These are phyloP conservation scores for Cygnus olor DNA, from an alignment of 2,797 vertebrate genomes.

Conservation along the genomic window DNA sequence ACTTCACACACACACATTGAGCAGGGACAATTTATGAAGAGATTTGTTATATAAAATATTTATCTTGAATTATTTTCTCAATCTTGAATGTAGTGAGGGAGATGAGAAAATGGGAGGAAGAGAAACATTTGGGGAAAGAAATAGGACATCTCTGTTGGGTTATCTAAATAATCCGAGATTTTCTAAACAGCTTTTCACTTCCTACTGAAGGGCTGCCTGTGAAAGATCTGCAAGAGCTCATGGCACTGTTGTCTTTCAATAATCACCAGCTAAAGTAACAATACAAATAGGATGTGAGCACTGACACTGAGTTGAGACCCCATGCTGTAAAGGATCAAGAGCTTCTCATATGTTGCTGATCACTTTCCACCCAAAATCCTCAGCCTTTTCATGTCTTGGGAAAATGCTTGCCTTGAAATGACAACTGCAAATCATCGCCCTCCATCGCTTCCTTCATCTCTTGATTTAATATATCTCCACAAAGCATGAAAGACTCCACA, in stretches of 20 bases:
- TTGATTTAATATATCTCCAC: background rate
- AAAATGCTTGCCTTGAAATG: background rate
- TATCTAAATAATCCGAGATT: background rate
- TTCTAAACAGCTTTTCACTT: background rate
- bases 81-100: background rate
- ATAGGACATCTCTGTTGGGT: background rate
- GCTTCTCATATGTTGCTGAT: background rate
- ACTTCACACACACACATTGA: background rate
- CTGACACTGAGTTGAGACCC: background rate
- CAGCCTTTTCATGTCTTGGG: background rate
- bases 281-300: background rate
- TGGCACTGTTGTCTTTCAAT: background rate
- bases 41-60: conserved; percentile 34
- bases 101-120: conserved; percentile 7
- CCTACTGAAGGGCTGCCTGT: background rate
- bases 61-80: conserved; percentile 21
- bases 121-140: background rate
- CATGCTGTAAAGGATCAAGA: background rate
- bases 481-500: background rate
- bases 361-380: background rate
- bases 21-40: background rate
- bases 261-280: background rate
- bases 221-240: background rate
- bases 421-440: background rate
- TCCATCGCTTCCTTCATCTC: background rate